These are phyloP conservation scores for Punctoribates punctum DNA, from an alignment of 2,888 invertebrate species.

Conservation along the genomic window DNA sequence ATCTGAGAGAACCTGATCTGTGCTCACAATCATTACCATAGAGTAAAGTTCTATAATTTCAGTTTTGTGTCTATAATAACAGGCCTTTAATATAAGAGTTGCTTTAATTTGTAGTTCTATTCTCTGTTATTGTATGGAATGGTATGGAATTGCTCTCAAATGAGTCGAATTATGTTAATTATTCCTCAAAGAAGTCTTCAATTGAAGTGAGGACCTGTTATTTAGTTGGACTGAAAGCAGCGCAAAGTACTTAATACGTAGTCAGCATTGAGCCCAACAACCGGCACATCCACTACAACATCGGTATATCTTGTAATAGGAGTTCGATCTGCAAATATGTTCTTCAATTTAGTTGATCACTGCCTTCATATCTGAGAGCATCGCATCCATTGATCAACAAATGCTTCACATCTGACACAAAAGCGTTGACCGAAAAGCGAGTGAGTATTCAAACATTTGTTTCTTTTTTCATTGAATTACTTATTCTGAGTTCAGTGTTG, in stretches of 20 bases:
- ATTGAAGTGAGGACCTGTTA: conserved; percentile 34
- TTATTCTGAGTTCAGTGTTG: too few species aligned
- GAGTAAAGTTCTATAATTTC: conserved; percentile 25
- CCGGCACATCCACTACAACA: conserved; percentile 12
- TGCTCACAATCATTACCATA: not conserved
- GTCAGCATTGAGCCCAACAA: not conserved
- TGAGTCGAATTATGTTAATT: conserved; percentile 37
- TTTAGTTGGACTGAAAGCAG: conserved; percentile 24
- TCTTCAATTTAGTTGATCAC: conserved; percentile 34
- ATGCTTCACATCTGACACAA: not conserved
- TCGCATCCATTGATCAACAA: conserved; percentile 18
- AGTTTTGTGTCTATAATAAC: conserved; percentile 11
- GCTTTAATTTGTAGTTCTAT: conserved; percentile 35
- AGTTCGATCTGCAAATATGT: not conserved
- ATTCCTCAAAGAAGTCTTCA: not conserved
- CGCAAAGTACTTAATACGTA: conserved; percentile 7
- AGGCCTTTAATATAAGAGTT: conserved; percentile 28
- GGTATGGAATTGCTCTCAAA: conserved; percentile 31
- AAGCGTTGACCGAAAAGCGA: too few species aligned
- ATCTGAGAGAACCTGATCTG: conserved; percentile 3
- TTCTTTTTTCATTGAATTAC: too few species aligned
- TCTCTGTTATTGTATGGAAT: not conserved
- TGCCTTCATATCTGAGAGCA: not conserved
- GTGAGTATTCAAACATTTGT: too few species aligned
- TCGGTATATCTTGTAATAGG: conserved; percentile 9